Conservation (phyloP, 2,113 vertebrate genomes). For the Malaclemys terrapin region DNA sequence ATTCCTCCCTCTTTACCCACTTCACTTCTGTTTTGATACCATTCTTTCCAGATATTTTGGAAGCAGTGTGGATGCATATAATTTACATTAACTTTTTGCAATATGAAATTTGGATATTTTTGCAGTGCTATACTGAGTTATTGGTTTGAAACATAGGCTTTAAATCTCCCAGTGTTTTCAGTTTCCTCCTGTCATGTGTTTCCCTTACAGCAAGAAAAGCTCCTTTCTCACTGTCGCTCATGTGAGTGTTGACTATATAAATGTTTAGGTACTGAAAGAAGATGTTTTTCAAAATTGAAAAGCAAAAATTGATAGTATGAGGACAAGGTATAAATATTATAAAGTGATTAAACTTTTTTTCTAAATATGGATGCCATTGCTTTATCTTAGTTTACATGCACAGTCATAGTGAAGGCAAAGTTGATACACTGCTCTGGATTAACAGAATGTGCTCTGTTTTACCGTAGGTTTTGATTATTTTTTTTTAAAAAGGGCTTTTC, state of each 20-base stretch:
- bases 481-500: not conserved
- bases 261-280: not conserved
- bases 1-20: not conserved
- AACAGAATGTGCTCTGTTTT: not conserved
- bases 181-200: not conserved
- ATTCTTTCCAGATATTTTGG: not conserved
- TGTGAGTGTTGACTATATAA: not conserved
- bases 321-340: not conserved
- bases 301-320: fast-evolving
- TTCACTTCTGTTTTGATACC: not conserved
- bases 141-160: not conserved
- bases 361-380: not conserved
- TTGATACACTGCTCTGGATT: not conserved
- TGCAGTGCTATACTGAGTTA: fast-evolving
- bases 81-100: not conserved
- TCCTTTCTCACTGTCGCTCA: not conserved
- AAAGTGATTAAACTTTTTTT: fast-evolving
- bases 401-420: not conserved
- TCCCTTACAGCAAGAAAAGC: not conserved
- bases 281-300: not conserved
- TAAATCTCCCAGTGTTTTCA: not conserved
- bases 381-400: not conserved
- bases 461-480: not conserved
- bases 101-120: not conserved
- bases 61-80: not conserved